Base-by-base conservation (phyloP, 2,888 invertebrate genomes). In the Marronus borbonicus region DNA sequence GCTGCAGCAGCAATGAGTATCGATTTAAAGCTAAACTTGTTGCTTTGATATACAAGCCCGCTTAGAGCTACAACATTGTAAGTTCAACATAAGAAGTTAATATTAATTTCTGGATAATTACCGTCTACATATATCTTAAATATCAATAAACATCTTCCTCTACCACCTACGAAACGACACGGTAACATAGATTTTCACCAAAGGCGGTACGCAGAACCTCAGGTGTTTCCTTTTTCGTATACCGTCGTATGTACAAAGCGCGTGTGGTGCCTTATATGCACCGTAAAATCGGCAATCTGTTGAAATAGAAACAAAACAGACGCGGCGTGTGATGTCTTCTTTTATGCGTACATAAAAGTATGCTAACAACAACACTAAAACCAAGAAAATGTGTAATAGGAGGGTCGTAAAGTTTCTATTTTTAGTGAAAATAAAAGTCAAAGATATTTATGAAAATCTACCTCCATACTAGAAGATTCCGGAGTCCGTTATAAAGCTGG, bases 371-470 rank as follows among this genome's bases (percentile, higher is more conserved):
- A 39, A 66, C 66, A 66, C 66, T 66, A 66, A 66, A 66, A 66
- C 66, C 66, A 44, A 66, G 66, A 66, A 66, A 66, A 49, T 49
- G 66, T 66, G 44, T 66, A 66, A 66, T 66, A 66, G 66, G 44
- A 10, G 20, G 44, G 24, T 49, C 44, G 66, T 66, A 17, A 66
- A 66, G 49, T 66, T 66, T 66, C 66, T 66, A 66, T 66, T 66
- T 44, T 66, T 66, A 66, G 66, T 66, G 66, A 20, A 44, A 44
- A 66, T 66, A 66, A 66, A 44, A 66, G 66, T 66, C 66, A 66
- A 49, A 49, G 49, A 66, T 20, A 66, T 66, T 66, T 66, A 66
- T 66, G 44, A 66, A 49, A 44, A 66, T 44, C 24, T 66, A 66
- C 49, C 44, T 62, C n/a, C n/a, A 36, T 17, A 62, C 36, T n/a